These are phyloP conservation scores for Anguilla megastoma DNA, from an alignment of 2,797 vertebrate species.

Conservation along the genomic window DNA sequence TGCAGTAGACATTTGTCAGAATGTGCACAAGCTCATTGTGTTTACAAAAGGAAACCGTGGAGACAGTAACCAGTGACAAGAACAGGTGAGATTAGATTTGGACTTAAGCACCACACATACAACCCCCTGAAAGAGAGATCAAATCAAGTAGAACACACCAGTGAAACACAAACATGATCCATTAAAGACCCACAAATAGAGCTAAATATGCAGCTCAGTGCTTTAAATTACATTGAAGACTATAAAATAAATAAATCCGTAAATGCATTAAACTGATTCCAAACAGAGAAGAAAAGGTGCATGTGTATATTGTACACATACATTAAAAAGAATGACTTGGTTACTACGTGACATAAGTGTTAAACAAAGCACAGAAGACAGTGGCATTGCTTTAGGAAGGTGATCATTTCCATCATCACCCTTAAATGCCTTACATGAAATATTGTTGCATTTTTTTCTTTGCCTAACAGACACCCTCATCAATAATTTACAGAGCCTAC, in stretches of 20 bases:
- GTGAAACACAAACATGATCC: slow-evolving; percentile 20
- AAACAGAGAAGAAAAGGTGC: not conserved
- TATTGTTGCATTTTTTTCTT: not conserved
- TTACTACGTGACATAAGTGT: not conserved
- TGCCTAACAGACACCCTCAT: not conserved
- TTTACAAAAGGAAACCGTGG: slow-evolving; percentile 32
- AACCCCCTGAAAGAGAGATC: not conserved
- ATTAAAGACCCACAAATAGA: not conserved
- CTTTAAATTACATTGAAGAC: not conserved
- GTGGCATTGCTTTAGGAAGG: not conserved
- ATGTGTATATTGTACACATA: not conserved
- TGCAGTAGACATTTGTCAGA: not conserved
- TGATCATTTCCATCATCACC: not conserved
- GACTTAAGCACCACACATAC: not conserved
- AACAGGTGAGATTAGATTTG: slow-evolving; percentile 13
- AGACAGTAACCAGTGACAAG: slow-evolving; percentile 39
- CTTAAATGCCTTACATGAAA: not conserved
- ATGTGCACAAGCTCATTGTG: slow-evolving; percentile 21
- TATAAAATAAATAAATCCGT: not conserved
- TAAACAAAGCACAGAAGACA: not conserved
- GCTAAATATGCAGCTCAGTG: not conserved
- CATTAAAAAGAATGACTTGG: not conserved
- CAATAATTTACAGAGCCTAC: not conserved
- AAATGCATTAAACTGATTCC: not conserved
- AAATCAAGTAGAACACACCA: slow-evolving; percentile 23